Conservation (phyloP, 2,113 vertebrate genomes). For the Etheostoma cragini region DNA sequence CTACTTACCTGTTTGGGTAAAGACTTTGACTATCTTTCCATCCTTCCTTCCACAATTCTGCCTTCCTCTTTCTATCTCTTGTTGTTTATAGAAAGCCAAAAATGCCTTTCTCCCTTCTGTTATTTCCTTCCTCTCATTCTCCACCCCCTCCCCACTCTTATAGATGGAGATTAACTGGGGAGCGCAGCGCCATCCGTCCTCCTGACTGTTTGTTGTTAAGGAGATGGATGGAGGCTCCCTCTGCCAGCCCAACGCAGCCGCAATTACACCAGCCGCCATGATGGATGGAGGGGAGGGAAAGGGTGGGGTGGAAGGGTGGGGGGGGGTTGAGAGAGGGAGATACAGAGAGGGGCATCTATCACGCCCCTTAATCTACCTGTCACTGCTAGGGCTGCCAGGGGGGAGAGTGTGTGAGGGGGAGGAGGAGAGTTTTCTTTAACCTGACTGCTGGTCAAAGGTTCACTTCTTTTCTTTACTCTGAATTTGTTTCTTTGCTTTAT, state of each 20-base stretch:
- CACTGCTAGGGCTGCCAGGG: constrained; percentile 73
- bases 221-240: constrained; percentile 87
- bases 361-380: constrained; percentile 87
- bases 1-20: constrained; percentile 19
- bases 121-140: constrained; percentile 60
- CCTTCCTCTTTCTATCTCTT: constrained; percentile 32
- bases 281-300: constrained; percentile 83
- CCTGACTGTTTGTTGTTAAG: constrained; percentile 90
- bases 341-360: constrained; percentile 83
- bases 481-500: constrained; percentile 37
- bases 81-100: constrained; percentile 68
- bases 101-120: constrained; percentile 67
- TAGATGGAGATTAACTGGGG: constrained; percentile 88
- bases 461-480: constrained; percentile 42
- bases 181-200: constrained; percentile 85
- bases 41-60: constrained; percentile 11
- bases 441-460: constrained; percentile 63
- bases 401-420: background rate
- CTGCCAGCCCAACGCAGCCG: constrained; percentile 84
- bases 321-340: constrained; percentile 70
- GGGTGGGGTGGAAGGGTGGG: constrained; percentile 36
- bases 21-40: constrained; percentile 23
- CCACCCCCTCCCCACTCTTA: constrained; percentile 57
- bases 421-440: constrained; percentile 36
- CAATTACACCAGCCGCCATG: constrained; percentile 87